phyloP scores from a whole-genome alignment of 2,888 invertebrate genomes.

The Poecilus cupreus region DNA sequence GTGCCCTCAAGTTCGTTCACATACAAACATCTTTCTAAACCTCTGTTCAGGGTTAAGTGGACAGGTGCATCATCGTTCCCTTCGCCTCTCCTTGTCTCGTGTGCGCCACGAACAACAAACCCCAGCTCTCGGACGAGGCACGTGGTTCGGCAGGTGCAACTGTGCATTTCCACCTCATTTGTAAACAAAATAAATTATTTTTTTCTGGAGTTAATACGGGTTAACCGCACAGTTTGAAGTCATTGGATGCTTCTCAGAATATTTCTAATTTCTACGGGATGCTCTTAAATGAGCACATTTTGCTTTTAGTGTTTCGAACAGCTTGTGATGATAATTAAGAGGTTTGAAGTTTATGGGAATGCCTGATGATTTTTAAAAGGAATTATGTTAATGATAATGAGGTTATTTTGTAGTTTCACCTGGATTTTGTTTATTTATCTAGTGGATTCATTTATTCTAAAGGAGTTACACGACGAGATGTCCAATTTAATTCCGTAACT shows the following conservation, averaged over 20 bases:
- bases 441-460: background rate
- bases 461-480: too few species aligned
- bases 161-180: conserved; percentile 32
- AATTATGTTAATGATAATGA: background rate
- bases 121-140: background rate
- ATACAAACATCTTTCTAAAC: conserved; percentile 15
- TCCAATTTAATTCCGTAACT: background rate
- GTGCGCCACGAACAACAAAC: background rate
- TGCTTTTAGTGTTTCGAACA: background rate
- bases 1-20: background rate
- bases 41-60: conserved; percentile 3
- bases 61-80: conserved; percentile 19
- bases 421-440: background rate
- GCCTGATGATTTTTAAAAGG: background rate
- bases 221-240: background rate
- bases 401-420: background rate
- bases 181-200: conserved; percentile 46
- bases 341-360: background rate
- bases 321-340: conserved; percentile 14
- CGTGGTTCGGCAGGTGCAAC: conserved; percentile 34
- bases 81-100: background rate
- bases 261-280: conserved; percentile 2
- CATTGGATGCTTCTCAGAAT: background rate
- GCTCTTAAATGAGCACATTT: background rate
- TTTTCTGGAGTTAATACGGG: conserved; percentile 20